phyloP scores from a whole-genome alignment of 2,797 vertebrate genomes.

The Graptemys geographica region DNA sequence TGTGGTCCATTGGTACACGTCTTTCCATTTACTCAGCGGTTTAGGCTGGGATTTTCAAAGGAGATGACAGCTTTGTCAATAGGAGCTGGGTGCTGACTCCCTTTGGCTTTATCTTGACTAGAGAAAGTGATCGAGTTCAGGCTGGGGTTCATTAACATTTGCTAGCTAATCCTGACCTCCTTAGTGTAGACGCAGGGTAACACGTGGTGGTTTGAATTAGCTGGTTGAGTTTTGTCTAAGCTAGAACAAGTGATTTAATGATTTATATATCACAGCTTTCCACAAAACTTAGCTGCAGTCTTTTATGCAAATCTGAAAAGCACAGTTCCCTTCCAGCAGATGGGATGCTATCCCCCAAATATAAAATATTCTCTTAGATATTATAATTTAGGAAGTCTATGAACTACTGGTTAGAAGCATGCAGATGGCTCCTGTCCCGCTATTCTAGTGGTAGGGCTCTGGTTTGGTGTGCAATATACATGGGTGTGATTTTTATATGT shows the following conservation, averaged over 20 bases:
- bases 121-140: background rate
- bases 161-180: background rate
- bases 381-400: background rate
- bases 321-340: background rate
- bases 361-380: background rate
- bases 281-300: background rate
- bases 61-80: background rate
- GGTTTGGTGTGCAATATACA: background rate
- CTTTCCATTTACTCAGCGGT: background rate
- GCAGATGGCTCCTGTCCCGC: background rate
- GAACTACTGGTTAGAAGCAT: background rate
- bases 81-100: background rate
- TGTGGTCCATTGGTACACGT: background rate
- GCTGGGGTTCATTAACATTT: background rate
- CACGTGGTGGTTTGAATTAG: background rate
- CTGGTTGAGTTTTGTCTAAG: background rate
- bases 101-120: background rate
- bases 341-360: background rate
- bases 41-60: background rate
- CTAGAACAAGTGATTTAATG: background rate
- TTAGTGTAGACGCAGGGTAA: background rate
- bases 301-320: background rate
- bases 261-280: background rate
- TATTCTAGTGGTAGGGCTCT: background rate
- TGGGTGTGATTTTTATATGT: background rate